A percentile compares a stretch with the other conserved stretches of the same genome.
Evolutionary conservation across 2,888 invertebrate species (phyloP).

Genomic region (Mimachlamys varia): DNA sequence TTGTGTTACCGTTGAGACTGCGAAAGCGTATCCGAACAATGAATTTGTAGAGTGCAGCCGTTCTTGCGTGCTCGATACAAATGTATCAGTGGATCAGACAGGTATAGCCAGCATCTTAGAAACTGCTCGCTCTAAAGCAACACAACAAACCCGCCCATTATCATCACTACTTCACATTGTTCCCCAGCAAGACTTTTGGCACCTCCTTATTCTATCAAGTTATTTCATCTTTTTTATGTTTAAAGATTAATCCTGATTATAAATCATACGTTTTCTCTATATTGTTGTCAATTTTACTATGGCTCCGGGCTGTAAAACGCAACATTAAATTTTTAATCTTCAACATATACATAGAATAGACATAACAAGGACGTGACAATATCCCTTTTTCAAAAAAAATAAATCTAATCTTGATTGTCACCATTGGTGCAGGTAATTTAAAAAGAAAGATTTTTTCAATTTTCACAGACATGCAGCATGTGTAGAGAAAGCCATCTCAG

Average conservation of each 20-base stretch:
- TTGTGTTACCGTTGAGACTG: neutral
- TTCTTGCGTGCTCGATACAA: slow-evolving; percentile 8
- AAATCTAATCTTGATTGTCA: neutral
- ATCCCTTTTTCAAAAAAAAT: neutral
- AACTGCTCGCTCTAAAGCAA: neutral
- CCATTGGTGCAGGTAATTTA: neutral
- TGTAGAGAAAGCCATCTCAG: neutral
- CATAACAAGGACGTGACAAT: neutral
- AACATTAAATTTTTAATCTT: slow-evolving; percentile 27
- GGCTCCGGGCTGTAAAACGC: neutral
- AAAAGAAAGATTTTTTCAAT: slow-evolving; percentile 13
- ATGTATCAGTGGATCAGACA: neutral
- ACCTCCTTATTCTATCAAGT: neutral
- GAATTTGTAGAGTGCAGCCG: neutral
- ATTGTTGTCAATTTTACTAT: neutral
- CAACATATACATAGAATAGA: neutral
- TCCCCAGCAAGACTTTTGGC: slow-evolving; percentile 3
- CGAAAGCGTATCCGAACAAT: neutral
- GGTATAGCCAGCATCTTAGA: neutral
- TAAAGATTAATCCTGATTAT: neutral
- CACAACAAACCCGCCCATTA: neutral
- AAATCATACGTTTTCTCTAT: neutral
- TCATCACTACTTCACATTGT: neutral
- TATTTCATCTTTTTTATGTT: slow-evolving; percentile 19
- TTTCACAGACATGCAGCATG: slow-evolving; percentile 15